Base-by-base conservation (phyloP, 2,797 vertebrate genomes). In the Phyllotis vaccarum region DNA sequence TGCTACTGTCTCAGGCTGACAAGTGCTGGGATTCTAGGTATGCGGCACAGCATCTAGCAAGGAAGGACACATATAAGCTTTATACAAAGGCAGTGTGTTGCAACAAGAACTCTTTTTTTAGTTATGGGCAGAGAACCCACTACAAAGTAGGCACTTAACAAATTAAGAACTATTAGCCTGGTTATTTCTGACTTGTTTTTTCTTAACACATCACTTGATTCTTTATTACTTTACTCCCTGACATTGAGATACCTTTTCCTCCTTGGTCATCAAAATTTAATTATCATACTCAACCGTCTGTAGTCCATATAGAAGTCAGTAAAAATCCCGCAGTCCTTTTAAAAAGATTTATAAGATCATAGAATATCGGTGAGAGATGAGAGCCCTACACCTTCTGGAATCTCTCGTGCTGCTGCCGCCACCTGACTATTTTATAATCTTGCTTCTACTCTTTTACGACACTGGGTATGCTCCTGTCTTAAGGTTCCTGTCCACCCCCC, bases 231-330 rank as follows among this genome's bases (percentile, higher is more conserved):
- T 96, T 78, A n/a, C 11, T 66, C 9, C 10, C 62, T 83, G 52
- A 29, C 0, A 75, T 37, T 74, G 79, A 80, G 46, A 13, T 46
- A 46, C 14, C 17, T 89, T 95, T 75, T 87, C 16, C 29, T 78
- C 34, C 31, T 86, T 76, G 17, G 54, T 66, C 54, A 91, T 78
- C 81, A 96, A 89, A 90, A 43, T 95, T 88, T 86, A 90, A 85
- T 85, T 49, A 90, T 54, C 29, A 52, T 34, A 60, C 7, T 90
- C 66, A 79, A 90, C 21, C 75, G 60, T 70, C 91, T 21, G 40
- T 87, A 81, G 85, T 89, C 54, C 79, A 40, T 19, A 19, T 34
- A n/a, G n/a, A n/a, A n/a, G n/a, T n/a, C n/a, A n/a, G n/a, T n/a
- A n/a, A n/a, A n/a, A n/a, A n/a, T n/a, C 16, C 34, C 75, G n/a